A percentile compares a stretch with the other conserved stretches of the same genome.
phyloP scores from a whole-genome alignment of 2,113 vertebrate species.

The Lycaon pictus region DNA sequence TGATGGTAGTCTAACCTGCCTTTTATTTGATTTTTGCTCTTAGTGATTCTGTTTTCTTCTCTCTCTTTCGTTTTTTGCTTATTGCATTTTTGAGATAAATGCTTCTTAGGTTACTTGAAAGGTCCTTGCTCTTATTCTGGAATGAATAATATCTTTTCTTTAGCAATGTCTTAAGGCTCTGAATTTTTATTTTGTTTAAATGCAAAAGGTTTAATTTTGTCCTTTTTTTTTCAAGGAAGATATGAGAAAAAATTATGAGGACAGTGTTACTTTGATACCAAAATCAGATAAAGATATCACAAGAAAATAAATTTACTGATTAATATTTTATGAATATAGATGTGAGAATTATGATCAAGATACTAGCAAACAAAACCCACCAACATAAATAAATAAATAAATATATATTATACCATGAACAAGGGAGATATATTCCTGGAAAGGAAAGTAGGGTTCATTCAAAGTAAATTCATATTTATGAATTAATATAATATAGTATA shows the following conservation, averaged over 20 bases:
- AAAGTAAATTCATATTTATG: neutral
- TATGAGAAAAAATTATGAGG: neutral
- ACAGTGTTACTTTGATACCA: neutral
- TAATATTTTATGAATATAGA: neutral
- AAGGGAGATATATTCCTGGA: neutral
- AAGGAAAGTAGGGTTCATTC: neutral
- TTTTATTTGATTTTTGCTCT: neutral
- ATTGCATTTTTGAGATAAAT: neutral
- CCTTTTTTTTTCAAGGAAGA: neutral
- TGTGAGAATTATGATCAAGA: neutral
- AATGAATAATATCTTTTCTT: neutral
- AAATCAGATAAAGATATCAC: neutral
- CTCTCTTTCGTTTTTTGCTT: neutral
- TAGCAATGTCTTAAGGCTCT: neutral
- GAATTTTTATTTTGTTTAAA: neutral
- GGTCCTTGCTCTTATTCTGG: neutral
- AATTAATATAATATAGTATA: neutral
- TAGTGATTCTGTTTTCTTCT: neutral
- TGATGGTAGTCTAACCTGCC: neutral
- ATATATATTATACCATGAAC: neutral
- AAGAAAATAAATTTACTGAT: neutral
- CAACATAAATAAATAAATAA: neutral
- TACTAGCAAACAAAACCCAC: neutral
- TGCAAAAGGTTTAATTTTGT: neutral
- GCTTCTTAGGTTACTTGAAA: neutral